Evolutionary conservation across 2,797 vertebrate genomes (phyloP).

Genomic region (Lateolabrax maculatus): DNA sequence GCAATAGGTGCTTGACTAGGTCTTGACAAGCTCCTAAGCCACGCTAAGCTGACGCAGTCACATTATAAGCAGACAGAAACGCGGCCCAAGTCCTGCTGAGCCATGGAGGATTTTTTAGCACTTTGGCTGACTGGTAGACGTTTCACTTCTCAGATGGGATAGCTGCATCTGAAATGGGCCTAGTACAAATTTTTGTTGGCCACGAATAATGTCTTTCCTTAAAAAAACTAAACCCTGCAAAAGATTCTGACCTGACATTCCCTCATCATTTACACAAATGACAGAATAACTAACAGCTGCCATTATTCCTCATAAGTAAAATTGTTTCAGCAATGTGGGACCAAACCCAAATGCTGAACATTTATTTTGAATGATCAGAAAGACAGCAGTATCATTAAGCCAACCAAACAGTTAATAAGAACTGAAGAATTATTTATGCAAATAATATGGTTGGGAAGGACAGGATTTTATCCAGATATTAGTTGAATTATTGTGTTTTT

Average conservation of each 20-base stretch:
- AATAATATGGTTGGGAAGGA: neutral
- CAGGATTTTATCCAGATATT: neutral
- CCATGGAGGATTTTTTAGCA: constrained; percentile 14
- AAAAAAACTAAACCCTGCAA: neutral
- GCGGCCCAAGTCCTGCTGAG: constrained; percentile 36
- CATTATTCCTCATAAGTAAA: neutral
- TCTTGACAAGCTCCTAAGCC: constrained; percentile 42
- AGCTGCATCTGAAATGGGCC: neutral
- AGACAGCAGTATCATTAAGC: neutral
- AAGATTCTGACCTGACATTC: neutral
- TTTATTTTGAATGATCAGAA: neutral
- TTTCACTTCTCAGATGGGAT: constrained; percentile 14
- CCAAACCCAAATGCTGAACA: neutral
- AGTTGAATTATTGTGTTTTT: neutral
- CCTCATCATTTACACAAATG: neutral
- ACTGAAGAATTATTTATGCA: neutral
- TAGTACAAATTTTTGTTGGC: neutral
- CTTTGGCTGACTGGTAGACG: constrained; percentile 25
- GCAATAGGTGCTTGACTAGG: constrained; percentile 16
- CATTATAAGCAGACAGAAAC: constrained; percentile 37
- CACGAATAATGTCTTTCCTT: constrained; percentile 9
- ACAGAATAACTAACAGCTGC: neutral
- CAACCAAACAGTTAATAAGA: neutral
- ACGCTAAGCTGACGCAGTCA: constrained; percentile 33
- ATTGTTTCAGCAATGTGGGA: neutral